These are phyloP conservation scores for Phyllostomus discolor DNA, from an alignment of 2,113 vertebrate species.

Conservation along the genomic window DNA sequence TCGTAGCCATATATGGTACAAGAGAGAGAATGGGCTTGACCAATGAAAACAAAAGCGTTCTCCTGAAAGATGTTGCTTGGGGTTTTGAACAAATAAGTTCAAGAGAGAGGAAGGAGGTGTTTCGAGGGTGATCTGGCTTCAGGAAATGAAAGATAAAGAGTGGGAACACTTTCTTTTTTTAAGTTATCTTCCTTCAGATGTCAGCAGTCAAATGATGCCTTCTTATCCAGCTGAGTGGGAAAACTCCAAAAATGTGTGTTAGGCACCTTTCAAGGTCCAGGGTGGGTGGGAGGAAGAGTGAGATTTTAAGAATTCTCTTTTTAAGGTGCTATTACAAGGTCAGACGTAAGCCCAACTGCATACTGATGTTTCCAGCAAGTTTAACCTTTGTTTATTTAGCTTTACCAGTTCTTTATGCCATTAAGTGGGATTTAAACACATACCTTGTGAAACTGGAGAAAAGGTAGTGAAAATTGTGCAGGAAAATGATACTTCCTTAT, in stretches of 20 bases:
- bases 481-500: neutral
- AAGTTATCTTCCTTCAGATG: conserved; percentile 16
- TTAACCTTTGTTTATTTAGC: conserved; percentile 12
- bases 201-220: neutral
- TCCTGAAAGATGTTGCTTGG: neutral
- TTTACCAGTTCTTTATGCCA: neutral
- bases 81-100: conserved; percentile 44
- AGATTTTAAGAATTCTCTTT: conserved; percentile 35
- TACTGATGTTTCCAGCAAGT: neutral
- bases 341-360: neutral
- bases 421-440: neutral
- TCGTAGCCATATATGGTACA: conserved; percentile 71
- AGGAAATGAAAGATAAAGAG: conserved; percentile 15
- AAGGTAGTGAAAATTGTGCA: neutral
- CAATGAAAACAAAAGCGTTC: conserved; percentile 42
- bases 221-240: neutral
- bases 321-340: neutral
- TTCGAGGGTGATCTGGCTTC: neutral
- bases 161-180: neutral
- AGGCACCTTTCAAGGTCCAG: neutral
- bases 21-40: conserved; percentile 38
- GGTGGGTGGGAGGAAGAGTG: neutral
- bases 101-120: conserved; percentile 22
- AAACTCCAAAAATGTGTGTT: neutral
- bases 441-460: neutral